phyloP scores from a whole-genome alignment of 2,888 invertebrate genomes.

The Habroteleia sp. region DNA sequence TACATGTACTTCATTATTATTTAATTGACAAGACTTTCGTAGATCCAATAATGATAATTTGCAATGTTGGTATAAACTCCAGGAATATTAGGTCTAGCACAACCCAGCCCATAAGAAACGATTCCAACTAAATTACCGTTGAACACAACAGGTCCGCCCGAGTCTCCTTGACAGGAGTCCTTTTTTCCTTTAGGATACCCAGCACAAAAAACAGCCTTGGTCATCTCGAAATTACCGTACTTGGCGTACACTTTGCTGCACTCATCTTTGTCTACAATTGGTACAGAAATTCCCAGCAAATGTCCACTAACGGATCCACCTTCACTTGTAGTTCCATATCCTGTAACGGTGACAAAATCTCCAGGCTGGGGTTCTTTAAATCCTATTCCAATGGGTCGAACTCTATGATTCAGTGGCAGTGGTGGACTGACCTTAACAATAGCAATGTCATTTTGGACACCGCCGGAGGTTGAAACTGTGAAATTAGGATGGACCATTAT shows the following conservation, averaged over 20 bases:
- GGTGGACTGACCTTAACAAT: slow-evolving; percentile 6
- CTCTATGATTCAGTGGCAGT: neutral
- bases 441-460: slow-evolving; percentile 17
- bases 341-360: slow-evolving; percentile 9
- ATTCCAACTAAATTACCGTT: slow-evolving; percentile 43
- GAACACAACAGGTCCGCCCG: slow-evolving; percentile 36
- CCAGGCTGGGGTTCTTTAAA: neutral
- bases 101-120: slow-evolving; percentile 43
- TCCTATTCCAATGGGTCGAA: slow-evolving; percentile 2
- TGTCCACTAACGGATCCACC: neutral
- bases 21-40: too few relatives aligned
- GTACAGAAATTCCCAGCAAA: slow-evolving; percentile 4
- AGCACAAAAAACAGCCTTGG: slow-evolving; percentile 21
- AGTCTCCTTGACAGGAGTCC: slow-evolving; percentile 45
- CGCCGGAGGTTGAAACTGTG: neutral
- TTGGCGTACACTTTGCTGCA: neutral
- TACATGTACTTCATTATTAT: too few relatives aligned
- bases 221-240: neutral
- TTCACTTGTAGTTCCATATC: slow-evolving; percentile 8
- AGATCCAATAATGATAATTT: too few relatives aligned
- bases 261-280: neutral
- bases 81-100: slow-evolving; percentile 36
- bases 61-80: slow-evolving; percentile 55
- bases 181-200: slow-evolving; percentile 9
- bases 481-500: slow-evolving; percentile 10